Evolutionary conservation across 2,113 vertebrate genomes (phyloP).

Genomic region (Zosterops borbonicus): DNA sequence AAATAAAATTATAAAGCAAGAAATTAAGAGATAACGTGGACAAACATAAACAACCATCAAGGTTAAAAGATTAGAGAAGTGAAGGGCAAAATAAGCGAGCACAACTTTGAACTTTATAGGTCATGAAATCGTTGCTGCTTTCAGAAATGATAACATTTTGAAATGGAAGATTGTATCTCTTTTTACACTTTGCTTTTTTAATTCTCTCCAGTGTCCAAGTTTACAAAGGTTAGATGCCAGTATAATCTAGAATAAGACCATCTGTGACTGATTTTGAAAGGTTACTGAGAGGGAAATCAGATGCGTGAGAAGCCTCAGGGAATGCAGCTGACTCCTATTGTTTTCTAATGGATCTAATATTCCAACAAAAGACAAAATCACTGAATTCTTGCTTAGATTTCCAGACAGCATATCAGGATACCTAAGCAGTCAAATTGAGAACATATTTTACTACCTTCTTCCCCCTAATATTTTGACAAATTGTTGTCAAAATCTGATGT

Average conservation of each 20-base stretch:
- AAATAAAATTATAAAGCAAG: neutral
- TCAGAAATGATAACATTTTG: constrained; percentile 35
- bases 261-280: constrained; percentile 70
- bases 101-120: constrained; percentile 61
- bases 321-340: neutral
- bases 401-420: neutral
- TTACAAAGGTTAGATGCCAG: constrained; percentile 74
- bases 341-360: constrained; percentile 12
- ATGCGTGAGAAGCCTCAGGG: neutral
- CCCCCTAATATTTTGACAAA: neutral
- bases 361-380: neutral
- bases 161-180: constrained; percentile 61
- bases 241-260: constrained; percentile 64
- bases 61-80: neutral
- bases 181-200: constrained; percentile 52
- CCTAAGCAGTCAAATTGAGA: neutral
- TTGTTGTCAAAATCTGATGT: neutral
- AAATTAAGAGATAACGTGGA: neutral
- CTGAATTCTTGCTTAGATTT: neutral
- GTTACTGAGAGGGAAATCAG: constrained; percentile 56
- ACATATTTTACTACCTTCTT: neutral
- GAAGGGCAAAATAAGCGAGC: neutral
- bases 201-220: constrained; percentile 42
- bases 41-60: neutral
- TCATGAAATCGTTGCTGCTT: constrained; percentile 33